Base-by-base conservation (phyloP, 2,888 invertebrate species). In the Phyto melanocephala region DNA sequence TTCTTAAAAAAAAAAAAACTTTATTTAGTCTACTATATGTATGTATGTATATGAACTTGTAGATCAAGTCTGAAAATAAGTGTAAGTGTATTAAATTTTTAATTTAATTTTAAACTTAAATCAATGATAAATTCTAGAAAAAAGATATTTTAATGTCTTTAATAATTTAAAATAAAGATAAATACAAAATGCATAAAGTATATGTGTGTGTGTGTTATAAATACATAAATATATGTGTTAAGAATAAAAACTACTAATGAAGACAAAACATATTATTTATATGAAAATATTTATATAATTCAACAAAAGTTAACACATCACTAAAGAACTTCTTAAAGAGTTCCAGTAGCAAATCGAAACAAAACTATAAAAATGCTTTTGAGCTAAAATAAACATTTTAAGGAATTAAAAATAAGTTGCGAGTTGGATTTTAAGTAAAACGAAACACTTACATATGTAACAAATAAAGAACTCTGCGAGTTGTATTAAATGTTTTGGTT, bases 231-330 rank as follows among this genome's bases (percentile, higher is more conserved):
- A 28, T 28, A 20, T 70, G 13, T 58, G 11, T 56, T 37, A 35
- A 1, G 42, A 37, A 13, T 22, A 65, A 33, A 8, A 40, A 60
- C 37, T 40, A 60, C 45, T 10, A 56, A 22, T 17, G 4, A 3
- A 28, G 7, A 56, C 22, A 60, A 62, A 42, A 24, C 24, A 13
- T 42, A 40, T 35, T 13, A 20, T 24, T 15, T 20, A 24, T 71
- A 13, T 15, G 24, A 37, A 71, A 37, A 37, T 37, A 60, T 28
- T 28, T 28, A 28, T 50, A 10, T 15, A 13, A 65, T 45, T 75
- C 68, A 70, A 78, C 70, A 58, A 15, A 79, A 82, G 52, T 75
- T 68, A 75, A 79, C 58, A 79, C 45, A 75, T 63, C 0, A 71
- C 58, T n/a, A 79, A 71, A 28, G 10, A 77, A 68, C 68, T 77